Conservation (phyloP, 2,113 vertebrate species). For the Salvelinus fontinalis region DNA sequence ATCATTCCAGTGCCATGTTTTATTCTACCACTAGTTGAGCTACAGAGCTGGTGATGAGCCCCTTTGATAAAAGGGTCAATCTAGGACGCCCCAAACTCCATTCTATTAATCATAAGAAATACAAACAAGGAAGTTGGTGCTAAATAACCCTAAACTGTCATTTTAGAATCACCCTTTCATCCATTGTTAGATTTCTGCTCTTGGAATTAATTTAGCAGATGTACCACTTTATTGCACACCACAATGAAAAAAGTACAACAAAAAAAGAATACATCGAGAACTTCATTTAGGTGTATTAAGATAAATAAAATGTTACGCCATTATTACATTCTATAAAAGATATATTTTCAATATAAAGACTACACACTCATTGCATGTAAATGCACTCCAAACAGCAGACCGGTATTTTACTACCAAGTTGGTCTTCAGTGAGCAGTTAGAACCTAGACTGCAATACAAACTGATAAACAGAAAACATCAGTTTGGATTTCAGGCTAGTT, state of each 20-base stretch:
- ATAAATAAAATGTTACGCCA: conserved; percentile 33
- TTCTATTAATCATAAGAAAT: too few species aligned
- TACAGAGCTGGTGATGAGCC: too few species aligned
- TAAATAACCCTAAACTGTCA: too few species aligned
- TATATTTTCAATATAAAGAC: conserved; percentile 43
- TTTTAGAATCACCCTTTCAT: neutral
- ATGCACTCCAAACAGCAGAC: conserved; percentile 7
- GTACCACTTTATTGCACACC: conserved; percentile 27
- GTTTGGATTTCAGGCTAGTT: neutral
- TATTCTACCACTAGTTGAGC: too few species aligned
- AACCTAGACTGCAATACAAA: too few species aligned
- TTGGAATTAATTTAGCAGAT: neutral
- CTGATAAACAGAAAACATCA: neutral
- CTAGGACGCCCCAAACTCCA: too few species aligned
- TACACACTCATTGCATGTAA: conserved; percentile 16
- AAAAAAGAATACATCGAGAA: neutral
- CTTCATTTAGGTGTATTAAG: conserved; percentile 10
- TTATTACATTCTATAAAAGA: conserved; percentile 43
- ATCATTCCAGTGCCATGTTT: too few species aligned
- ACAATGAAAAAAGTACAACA: conserved; percentile 20
- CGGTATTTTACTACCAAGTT: neutral
- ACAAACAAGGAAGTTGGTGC: too few species aligned
- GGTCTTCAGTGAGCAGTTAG: too few species aligned
- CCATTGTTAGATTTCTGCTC: neutral
- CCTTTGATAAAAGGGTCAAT: too few species aligned